Evolutionary conservation across 2,888 invertebrate genomes (phyloP).

Genomic region (Meteorus cinctellus): DNA sequence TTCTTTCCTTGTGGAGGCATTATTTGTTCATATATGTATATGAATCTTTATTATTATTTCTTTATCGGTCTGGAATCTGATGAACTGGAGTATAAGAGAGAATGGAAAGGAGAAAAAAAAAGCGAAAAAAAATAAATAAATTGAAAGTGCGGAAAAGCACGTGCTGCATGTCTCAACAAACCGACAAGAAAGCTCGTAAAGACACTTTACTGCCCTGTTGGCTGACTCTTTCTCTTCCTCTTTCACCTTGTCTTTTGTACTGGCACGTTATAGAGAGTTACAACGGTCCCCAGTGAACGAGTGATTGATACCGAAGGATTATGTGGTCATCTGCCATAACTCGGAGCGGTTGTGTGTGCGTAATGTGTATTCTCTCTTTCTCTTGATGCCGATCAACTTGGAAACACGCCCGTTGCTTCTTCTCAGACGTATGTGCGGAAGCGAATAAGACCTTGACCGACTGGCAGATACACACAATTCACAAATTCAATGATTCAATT

Average conservation of each 20-base stretch:
- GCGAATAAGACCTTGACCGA: constrained; percentile 50
- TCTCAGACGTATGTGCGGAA: neutral
- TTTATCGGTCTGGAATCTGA: constrained; percentile 27
- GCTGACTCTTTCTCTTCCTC: constrained; percentile 23
- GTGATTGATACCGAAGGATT: constrained; percentile 69
- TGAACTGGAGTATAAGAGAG: neutral
- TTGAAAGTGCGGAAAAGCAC: constrained; percentile 41
- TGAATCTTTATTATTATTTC: constrained; percentile 29
- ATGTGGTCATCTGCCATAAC: constrained; percentile 66
- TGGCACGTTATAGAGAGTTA: constrained; percentile 54
- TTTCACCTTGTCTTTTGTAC: constrained; percentile 2
- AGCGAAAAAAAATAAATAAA: neutral
- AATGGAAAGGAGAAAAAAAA: constrained; percentile 19
- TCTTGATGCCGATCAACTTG: constrained; percentile 41
- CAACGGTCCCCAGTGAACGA: constrained; percentile 57
- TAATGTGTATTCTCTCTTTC: neutral
- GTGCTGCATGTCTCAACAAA: constrained; percentile 52
- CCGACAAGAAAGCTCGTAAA: constrained; percentile 66
- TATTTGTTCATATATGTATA: constrained; percentile 14
- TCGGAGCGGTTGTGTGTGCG: constrained; percentile 33
- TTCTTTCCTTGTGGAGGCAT: neutral
- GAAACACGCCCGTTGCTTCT: constrained; percentile 47
- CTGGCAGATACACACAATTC: constrained; percentile 33
- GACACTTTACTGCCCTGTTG: constrained; percentile 60
- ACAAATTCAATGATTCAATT: neutral